Conservation (phyloP, 2,797 vertebrate species). For the Atherinosoma microstoma region DNA sequence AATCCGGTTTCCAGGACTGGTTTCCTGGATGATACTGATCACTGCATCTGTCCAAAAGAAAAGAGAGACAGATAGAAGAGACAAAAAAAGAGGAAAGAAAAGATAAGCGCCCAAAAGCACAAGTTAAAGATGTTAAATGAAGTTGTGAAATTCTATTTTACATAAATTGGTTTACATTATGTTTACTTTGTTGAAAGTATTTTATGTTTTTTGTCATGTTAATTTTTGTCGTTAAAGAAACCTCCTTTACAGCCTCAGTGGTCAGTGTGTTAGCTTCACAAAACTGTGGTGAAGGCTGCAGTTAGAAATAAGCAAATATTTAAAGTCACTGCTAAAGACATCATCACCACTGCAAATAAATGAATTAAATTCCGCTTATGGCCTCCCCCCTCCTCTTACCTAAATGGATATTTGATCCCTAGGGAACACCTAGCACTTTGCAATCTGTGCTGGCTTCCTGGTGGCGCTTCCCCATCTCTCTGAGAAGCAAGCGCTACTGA, state of each 20-base stretch:
- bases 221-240: conserved; percentile 41
- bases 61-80: no score
- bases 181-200: conserved; percentile 40
- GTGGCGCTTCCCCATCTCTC: conserved; percentile 70
- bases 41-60: conserved; percentile 25
- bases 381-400: conserved; percentile 58
- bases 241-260: conserved; percentile 29
- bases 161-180: conserved; percentile 13
- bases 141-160: conserved; percentile 30
- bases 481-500: conserved; percentile 72
- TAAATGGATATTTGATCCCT: conserved; percentile 82
- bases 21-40: conserved; percentile 12
- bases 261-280: conserved; percentile 56
- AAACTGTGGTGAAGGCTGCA: conserved; percentile 58
- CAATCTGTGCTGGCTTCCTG: conserved; percentile 76
- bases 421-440: conserved; percentile 76
- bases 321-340: conserved; percentile 79
- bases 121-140: conserved; percentile 23
- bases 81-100: no score
- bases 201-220: conserved; percentile 17
- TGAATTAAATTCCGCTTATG: conserved; percentile 74
- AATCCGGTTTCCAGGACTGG: conserved; percentile 28
- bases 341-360: conserved; percentile 80
- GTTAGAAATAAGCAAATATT: conserved; percentile 77
- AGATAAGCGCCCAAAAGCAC: no score